These are phyloP conservation scores for Acronicta aceris DNA, from an alignment of 2,888 invertebrate species.

Conservation along the genomic window DNA sequence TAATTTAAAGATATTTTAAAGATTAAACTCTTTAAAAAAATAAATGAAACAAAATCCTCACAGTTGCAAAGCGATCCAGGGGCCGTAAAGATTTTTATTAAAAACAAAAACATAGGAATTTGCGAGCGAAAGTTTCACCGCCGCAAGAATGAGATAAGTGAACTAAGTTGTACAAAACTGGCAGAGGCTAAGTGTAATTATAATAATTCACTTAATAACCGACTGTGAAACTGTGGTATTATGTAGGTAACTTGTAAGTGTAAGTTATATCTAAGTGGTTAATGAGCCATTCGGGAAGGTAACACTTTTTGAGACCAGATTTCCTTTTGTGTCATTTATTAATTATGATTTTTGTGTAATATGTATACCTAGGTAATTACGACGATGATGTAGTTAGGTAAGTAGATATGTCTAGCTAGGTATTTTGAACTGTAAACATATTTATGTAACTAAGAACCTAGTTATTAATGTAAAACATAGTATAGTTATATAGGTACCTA, in stretches of 20 bases:
- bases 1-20: constrained; percentile 1
- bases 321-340: neutral
- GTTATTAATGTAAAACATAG: too few species aligned
- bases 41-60: constrained; percentile 44
- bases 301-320: constrained; percentile 29
- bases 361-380: too few species aligned
- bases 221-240: constrained; percentile 53
- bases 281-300: constrained; percentile 46
- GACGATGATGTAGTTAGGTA: too few species aligned
- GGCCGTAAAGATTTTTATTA: constrained; percentile 59
- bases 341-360: too few species aligned
- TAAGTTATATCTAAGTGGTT: constrained; percentile 55
- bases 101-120: constrained; percentile 60
- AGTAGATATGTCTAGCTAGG: too few species aligned
- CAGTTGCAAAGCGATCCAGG: constrained; percentile 59
- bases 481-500: too few species aligned
- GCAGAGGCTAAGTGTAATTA: constrained; percentile 81
- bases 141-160: constrained; percentile 71
- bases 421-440: too few species aligned
- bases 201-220: constrained; percentile 79
- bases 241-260: constrained; percentile 49
- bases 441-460: too few species aligned
- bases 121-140: constrained; percentile 65
- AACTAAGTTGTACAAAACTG: constrained; percentile 70
- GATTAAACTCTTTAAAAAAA: constrained; percentile 16